phyloP scores from a whole-genome alignment of 2,888 invertebrate genomes.

The Pyrrhosoma nymphula region DNA sequence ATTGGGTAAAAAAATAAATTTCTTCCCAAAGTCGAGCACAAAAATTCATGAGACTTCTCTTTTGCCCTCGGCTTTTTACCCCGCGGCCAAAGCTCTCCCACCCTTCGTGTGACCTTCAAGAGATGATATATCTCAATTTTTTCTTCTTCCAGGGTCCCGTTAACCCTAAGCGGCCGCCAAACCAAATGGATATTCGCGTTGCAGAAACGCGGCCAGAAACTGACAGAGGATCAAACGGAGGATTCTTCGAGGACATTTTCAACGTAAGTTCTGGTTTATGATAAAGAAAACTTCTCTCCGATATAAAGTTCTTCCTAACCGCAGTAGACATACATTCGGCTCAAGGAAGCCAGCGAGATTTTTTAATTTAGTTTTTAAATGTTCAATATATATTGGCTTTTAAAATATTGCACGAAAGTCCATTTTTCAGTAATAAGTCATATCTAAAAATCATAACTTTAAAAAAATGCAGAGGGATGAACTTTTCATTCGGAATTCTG shows the following conservation, averaged over 20 bases:
- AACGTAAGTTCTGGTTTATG: conserved; percentile 21
- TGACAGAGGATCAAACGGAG: background rate
- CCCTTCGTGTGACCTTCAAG: background rate
- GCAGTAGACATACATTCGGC: background rate
- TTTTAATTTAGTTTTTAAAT: too few relatives aligned
- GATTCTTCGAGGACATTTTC: conserved; percentile 57
- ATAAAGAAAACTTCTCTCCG: background rate
- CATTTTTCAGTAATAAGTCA: too few relatives aligned
- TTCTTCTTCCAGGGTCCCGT: background rate
- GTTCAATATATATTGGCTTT: too few relatives aligned
- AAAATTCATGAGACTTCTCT: background rate
- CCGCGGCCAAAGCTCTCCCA: background rate
- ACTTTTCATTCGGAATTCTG: too few relatives aligned
- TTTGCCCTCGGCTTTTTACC: too few relatives aligned
- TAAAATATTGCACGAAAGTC: too few relatives aligned
- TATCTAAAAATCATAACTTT: too few relatives aligned
- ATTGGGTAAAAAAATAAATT: too few relatives aligned
- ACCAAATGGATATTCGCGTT: background rate
- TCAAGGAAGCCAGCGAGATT: too few relatives aligned
- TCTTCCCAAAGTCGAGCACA: background rate
- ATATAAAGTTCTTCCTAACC: background rate
- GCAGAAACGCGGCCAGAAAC: background rate
- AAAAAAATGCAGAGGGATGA: too few relatives aligned
- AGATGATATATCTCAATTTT: background rate
- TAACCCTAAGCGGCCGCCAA: conserved; percentile 37